These are phyloP conservation scores for Parapristionchus giblindavisi DNA, from an alignment of 2,888 invertebrate species.

Conservation along the genomic window DNA sequence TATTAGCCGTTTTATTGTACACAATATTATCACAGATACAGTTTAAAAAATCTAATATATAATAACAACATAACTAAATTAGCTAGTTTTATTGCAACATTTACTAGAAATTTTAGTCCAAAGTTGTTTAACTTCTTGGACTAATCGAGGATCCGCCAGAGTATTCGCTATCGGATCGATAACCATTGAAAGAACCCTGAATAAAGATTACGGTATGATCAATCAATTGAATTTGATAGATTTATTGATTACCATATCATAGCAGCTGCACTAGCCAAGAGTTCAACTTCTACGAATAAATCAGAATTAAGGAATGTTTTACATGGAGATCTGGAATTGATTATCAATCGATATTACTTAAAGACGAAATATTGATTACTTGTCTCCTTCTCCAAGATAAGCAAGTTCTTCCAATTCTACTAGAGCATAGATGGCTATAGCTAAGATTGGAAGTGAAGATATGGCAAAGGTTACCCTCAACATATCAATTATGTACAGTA, in stretches of 20 bases:
- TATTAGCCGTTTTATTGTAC: too few species aligned
- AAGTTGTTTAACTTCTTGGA: constrained; percentile 18
- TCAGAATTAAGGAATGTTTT: constrained; percentile 59
- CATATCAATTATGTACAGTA: too few species aligned
- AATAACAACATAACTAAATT: too few species aligned
- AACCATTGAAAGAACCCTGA: constrained; percentile 57
- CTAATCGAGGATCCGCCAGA: constrained; percentile 47
- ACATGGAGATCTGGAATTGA: constrained; percentile 45
- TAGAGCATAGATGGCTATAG: constrained; percentile 60
- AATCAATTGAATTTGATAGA: neutral
- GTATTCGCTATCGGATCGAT: constrained; percentile 62
- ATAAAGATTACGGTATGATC: constrained; percentile 15
- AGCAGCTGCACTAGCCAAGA: constrained; percentile 59
- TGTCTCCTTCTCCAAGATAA: constrained; percentile 47
- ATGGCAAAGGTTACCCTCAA: constrained; percentile 51
- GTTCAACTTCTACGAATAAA: constrained; percentile 62
- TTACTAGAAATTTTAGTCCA: too few species aligned
- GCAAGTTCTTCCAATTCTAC: constrained; percentile 50
- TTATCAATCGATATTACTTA: neutral
- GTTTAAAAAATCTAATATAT: too few species aligned
- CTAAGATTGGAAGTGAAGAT: constrained; percentile 57
- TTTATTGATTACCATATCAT: constrained; percentile 53
- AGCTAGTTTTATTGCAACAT: too few species aligned
- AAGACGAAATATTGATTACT: neutral
- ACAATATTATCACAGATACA: too few species aligned